Base-by-base conservation (phyloP, 2,113 vertebrate species). In the Indicator maculatus region DNA sequence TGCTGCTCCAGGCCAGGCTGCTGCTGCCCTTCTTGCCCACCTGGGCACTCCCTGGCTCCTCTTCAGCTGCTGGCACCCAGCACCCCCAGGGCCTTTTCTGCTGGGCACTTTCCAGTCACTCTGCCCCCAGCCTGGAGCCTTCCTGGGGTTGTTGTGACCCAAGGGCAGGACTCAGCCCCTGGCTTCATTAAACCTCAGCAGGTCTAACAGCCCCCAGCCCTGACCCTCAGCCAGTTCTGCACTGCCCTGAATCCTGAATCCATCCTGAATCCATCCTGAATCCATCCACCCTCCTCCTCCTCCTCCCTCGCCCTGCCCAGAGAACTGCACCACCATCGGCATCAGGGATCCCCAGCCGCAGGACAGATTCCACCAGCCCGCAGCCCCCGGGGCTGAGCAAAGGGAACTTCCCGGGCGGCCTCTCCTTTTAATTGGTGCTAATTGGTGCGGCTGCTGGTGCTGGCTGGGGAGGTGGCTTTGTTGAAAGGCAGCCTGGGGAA, bases 341-440 rank as follows among this genome's bases (percentile, higher is more conserved):
- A 55, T 5, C 64, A 15, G 52, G 0, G 2, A 16, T 15, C 55
- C 30, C 67, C 6, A 2, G 65, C 64, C 20, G 1, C 38, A 31
- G 91, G 85, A 76, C 47, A 3, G 59, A 64, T 90, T 31, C 39
- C 12, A 44, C 89, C 88, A 79, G 45, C 30, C 52, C 2, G 1
- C 64, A 80, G 88, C n/a, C 81, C 69, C 50, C 14, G 4, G 80
- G 64, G 64, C 73, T 90, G 82, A 90, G 93, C 88, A 89, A 90
- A 92, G 81, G 50, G 81, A 96, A 96, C 94, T 92, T 96, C 96
- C 96, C 52, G 73, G 88, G 91, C 92, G 80, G 93, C 92, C 95
- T 96, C 95, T 96, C 93, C 94, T 95, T 97, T 97, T 97, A 98
- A 97, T 97, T 97, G 97, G 94, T 95, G 95, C 96, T 98, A 97